phyloP scores from a whole-genome alignment of 2,113 vertebrate genomes.

The Protobothrops flavoviridis region DNA sequence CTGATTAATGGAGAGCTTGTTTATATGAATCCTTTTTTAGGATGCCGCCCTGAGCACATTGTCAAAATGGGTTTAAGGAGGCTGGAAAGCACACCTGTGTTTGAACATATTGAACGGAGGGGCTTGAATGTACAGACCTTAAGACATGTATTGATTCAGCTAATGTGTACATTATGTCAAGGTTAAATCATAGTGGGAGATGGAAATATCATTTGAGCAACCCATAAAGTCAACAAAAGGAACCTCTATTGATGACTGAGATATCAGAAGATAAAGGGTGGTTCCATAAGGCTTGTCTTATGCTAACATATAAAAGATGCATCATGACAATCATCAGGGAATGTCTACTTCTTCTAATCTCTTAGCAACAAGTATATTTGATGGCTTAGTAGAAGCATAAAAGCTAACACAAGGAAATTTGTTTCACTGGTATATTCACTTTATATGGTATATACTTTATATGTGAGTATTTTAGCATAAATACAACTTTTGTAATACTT shows the following conservation, averaged over 20 bases:
- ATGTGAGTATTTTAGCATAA: not conserved
- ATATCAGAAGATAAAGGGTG: not conserved
- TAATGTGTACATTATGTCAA: not conserved
- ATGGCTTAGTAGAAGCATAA: constrained; percentile 3
- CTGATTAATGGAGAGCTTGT: not conserved
- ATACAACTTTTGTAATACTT: not conserved
- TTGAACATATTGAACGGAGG: not conserved
- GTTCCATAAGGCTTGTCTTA: not conserved
- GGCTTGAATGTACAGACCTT: no score
- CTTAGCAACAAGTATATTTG: not conserved
- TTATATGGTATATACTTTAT: not conserved
- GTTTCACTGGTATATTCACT: not conserved
- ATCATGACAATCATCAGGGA: not conserved
- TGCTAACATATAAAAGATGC: not conserved
- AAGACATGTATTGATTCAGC: not conserved
- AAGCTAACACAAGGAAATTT: not conserved
- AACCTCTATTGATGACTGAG: not conserved
- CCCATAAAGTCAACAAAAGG: not conserved
- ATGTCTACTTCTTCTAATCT: not conserved
- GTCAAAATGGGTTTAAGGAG: not conserved
- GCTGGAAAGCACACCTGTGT: not conserved
- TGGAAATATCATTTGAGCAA: no score
- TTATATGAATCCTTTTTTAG: not conserved
- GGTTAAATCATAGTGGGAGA: not conserved
- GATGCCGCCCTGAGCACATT: not conserved